phyloP scores from a whole-genome alignment of 2,797 vertebrate genomes.

The Peromyscus attwateri region DNA sequence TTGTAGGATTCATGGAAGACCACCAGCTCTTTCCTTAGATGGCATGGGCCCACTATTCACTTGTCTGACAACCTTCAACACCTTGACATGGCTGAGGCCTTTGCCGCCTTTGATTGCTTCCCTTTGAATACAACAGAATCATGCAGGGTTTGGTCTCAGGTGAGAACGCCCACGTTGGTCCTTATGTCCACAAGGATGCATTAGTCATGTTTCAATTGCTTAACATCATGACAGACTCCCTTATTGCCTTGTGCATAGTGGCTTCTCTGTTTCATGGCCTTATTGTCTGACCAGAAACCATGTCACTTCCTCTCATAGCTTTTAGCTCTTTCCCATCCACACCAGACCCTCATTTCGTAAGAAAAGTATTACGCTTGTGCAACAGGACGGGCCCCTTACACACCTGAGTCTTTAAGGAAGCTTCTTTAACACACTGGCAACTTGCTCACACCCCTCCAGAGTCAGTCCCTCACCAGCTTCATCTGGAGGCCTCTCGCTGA shows the following conservation, averaged over 20 bases:
- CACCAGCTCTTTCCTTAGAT: neutral
- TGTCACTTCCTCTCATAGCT: neutral
- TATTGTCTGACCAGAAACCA: neutral
- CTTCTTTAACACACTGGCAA: neutral
- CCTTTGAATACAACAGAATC: no score
- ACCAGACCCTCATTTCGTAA: accelerated
- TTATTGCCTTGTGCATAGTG: neutral
- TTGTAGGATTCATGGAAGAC: neutral
- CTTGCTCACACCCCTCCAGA: neutral
- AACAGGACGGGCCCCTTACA: neutral
- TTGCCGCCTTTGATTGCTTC: no score
- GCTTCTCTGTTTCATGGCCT: neutral
- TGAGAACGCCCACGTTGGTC: accelerated
- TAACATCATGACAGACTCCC: neutral
- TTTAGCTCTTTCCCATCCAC: neutral
- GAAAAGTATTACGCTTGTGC: accelerated
- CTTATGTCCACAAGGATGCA: neutral
- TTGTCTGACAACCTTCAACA: neutral
- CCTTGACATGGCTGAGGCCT: neutral
- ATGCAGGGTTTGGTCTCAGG: neutral
- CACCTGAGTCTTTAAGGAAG: neutral
- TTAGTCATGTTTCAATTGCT: neutral
- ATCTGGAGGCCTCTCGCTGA: neutral
- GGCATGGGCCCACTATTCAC: neutral
- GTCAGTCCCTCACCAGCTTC: accelerated